Base-by-base conservation (phyloP, 2,888 invertebrate species). In the Apodemia zela region DNA sequence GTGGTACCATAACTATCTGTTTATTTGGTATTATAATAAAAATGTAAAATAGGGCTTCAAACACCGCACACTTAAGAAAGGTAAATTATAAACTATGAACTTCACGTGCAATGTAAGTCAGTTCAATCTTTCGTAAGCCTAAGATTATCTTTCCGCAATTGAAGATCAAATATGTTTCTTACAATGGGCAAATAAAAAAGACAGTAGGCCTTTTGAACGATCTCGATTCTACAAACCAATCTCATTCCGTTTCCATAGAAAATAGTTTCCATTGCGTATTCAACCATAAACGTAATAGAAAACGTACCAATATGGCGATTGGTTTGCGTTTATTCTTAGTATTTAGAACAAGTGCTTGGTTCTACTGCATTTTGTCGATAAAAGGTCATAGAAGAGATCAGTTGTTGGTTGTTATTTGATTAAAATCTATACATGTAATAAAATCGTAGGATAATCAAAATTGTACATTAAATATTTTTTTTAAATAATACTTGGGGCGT, bases 171-270 rank as follows among this genome's bases (percentile, higher is more conserved):
- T 54, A 54, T 54, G 18, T 21, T 54, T 54, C 54, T 25, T 25
- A 15, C 54, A 54, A 54, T 54, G 5, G 51, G 21, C 54, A 54
- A 13, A 54, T 54, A 54, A 54, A 54, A 54, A 25, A 54, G 54
- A 54, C 54, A 54, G 54, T 54, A 54, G 54, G 54, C 54, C 54
- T 54, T 54, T 54, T 54, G 25, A 54, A 54, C 25, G 54, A 25
- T 54, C 54, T 54, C 54, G 13, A 54, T 21, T 54, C 25, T 25
- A 54, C 25, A 54, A 18, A 21, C 54, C 54, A 54, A 54, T 54
- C 54, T 54, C 54, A 54, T 54, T 54, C 54, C 54, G 25, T 54
- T 54, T 54, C 25, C 54, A 54, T 54, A 54, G 54, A 54, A 51
- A 18, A 54, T 25, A 54, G 54, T 54, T 54, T 54, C 54, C 54